Percentiles rank a stretch among this genome's conserved stretches.
Conservation (phyloP, 2,888 invertebrate species). For the Hypena proboscidalis region DNA sequence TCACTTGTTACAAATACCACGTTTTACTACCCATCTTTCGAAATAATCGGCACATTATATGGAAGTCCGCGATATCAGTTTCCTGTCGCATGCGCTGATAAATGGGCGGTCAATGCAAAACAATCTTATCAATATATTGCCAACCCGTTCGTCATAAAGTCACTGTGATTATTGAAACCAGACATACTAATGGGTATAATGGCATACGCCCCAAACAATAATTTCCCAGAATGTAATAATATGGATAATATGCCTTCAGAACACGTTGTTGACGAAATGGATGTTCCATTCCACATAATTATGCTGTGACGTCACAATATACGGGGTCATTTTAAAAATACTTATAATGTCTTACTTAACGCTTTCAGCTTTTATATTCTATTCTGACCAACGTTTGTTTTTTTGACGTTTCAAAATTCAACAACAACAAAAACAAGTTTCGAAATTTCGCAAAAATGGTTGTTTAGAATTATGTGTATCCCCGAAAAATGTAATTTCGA, state of each 20-base stretch:
- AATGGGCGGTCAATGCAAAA: slow-evolving; percentile 41
- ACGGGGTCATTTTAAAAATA: slow-evolving; percentile 27
- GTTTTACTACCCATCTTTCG: too few species aligned
- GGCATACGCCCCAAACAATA: slow-evolving; percentile 52
- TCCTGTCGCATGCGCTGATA: slow-evolving; percentile 53
- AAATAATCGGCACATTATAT: slow-evolving; percentile 30
- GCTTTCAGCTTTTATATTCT: too few species aligned
- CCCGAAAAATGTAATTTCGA: too few species aligned
- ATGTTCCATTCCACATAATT: not conserved
- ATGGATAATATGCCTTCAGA: slow-evolving; percentile 20
- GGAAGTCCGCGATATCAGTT: slow-evolving; percentile 58
- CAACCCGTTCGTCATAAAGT: slow-evolving; percentile 24
- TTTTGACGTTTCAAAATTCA: too few species aligned
- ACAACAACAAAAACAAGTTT: too few species aligned
- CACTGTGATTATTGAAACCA: slow-evolving; percentile 32
- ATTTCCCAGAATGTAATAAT: slow-evolving; percentile 44
- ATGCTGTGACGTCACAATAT: slow-evolving; percentile 30
- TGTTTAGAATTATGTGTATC: too few species aligned
- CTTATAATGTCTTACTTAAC: too few species aligned
- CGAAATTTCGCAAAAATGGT: too few species aligned
- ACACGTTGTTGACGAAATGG: slow-evolving; percentile 30
- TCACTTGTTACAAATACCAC: too few species aligned
- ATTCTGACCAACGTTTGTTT: too few species aligned
- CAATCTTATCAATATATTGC: slow-evolving; percentile 40
- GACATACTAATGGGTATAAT: slow-evolving; percentile 34